These are phyloP conservation scores for Peromyscus nudipes DNA, from an alignment of 2,797 vertebrate genomes.

Conservation along the genomic window DNA sequence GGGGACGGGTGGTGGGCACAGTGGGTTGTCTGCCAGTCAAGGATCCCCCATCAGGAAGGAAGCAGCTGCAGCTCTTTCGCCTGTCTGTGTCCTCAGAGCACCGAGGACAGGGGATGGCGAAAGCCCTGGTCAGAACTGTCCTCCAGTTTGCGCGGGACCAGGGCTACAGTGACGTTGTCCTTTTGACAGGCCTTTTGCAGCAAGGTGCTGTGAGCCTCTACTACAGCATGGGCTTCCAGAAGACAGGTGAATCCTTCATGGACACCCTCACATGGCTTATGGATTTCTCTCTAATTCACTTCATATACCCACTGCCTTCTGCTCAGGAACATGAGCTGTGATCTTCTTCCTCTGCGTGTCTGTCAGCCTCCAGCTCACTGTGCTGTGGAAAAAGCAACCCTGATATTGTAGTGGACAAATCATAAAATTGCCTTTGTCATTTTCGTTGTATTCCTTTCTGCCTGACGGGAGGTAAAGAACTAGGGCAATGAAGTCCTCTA, in stretches of 20 bases:
- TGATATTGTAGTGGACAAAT: slow-evolving; percentile 69
- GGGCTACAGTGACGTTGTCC: slow-evolving; percentile 79
- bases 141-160: slow-evolving; percentile 75
- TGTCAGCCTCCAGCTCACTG: not conserved
- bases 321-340: not conserved
- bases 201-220: slow-evolving; percentile 78
- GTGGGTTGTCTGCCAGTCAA: slow-evolving; percentile 69
- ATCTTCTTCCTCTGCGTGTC: not conserved
- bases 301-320: slow-evolving; percentile 9
- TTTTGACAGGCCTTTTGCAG: not conserved
- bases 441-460: not conserved
- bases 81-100: slow-evolving; percentile 12
- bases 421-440: slow-evolving; percentile 7
- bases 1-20: slow-evolving; percentile 79
- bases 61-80: not conserved
- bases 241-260: not conserved
- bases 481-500: not conserved
- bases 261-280: accelerated
- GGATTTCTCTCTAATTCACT: accelerated
- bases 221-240: slow-evolving; percentile 81
- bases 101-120: slow-evolving; percentile 66
- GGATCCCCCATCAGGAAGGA: not conserved
- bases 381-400: not conserved
- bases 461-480: too few species aligned
- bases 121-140: slow-evolving; percentile 65